Base-by-base conservation (phyloP, 1,140 invertebrate genomes). In the Drosophila repleta region DNA sequence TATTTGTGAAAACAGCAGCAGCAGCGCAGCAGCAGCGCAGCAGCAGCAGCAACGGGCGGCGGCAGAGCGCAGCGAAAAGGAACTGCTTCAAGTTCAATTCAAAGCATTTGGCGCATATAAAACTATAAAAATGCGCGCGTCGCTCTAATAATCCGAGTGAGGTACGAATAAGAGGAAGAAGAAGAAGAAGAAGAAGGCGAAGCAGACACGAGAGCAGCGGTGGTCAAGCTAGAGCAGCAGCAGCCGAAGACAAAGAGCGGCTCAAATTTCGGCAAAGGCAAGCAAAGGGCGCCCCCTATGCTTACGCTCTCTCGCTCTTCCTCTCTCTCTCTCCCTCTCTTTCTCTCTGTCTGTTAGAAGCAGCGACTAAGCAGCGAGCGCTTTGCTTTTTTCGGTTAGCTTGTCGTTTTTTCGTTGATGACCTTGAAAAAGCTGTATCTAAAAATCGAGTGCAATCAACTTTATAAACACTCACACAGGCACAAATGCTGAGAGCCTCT, bases 381-480 rank as follows among this genome's bases (percentile, higher is more conserved):
- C 49, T 75, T 65, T 66, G 68, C 58, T 74, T 68, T 65, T 81
- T 78, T 67, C 39, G 78, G 73, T 76, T 72, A 64, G 56, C 61
- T 79, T 74, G 73, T 81, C 74, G 79, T 79, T 90, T 90, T 90
- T 90, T 90, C 88, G 84, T 89, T 72, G 81, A 74, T 89, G 89
- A 90, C 89, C 89, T 90, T 90, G 89, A 90, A 90, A 87, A 90
- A 83, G 84, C 89, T 90, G 90, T 90, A 90, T 90, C 89, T 90
- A 90, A 90, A 90, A 90, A 90, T 90, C 75, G 89, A 90, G 89
- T 90, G 89, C 89, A 90, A 90, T 90, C 84, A 90, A 90, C 89
- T 91, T 90, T 82, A 85, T 90, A 80, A 85, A 81, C 62, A 88
- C 74, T 39, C 69, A 69, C 49, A 35, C 32, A 58, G 15, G 61